phyloP scores from a whole-genome alignment of 2,888 invertebrate genomes.

The Neria commutata region DNA sequence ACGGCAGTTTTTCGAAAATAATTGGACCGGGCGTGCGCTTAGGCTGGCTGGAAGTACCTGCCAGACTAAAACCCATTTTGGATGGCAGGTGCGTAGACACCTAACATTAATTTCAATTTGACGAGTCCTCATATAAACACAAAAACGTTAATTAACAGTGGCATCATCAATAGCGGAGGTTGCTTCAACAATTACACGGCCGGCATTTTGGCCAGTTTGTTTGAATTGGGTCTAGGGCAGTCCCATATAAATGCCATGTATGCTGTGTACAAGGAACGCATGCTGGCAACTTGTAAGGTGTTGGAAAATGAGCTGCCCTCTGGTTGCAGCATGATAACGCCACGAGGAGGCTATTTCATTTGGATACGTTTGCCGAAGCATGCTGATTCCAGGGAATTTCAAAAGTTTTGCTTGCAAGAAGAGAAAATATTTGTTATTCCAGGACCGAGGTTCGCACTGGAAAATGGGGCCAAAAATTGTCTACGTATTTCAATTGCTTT shows the following conservation, averaged over 20 bases:
- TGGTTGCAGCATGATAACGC: constrained; percentile 59
- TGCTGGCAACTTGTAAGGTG: constrained; percentile 59
- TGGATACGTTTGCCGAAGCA: constrained; percentile 65
- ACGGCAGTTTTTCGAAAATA: constrained; percentile 71
- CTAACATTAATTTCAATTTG: background rate
- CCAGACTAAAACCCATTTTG: constrained; percentile 58
- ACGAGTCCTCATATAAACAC: background rate
- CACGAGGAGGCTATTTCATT: constrained; percentile 68
- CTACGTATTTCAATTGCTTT: constrained; percentile 65
- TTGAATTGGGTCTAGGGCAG: constrained; percentile 64
- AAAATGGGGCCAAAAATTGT: constrained; percentile 54
- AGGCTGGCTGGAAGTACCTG: constrained; percentile 70
- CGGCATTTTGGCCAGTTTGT: constrained; percentile 64
- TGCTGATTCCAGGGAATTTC: constrained; percentile 58
- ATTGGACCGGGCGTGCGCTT: constrained; percentile 69
- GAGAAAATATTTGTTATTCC: constrained; percentile 63
- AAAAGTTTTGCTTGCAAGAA: constrained; percentile 59
- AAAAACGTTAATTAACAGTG: constrained; percentile 49
- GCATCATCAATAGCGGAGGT: constrained; percentile 66
- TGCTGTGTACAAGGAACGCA: constrained; percentile 62
- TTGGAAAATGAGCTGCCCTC: constrained; percentile 61
- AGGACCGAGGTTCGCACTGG: constrained; percentile 61
- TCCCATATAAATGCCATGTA: constrained; percentile 60
- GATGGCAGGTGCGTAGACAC: constrained; percentile 55
- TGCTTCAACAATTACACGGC: constrained; percentile 68